Conservation (phyloP, 2,113 vertebrate species). For the Corythaeola cristata region DNA sequence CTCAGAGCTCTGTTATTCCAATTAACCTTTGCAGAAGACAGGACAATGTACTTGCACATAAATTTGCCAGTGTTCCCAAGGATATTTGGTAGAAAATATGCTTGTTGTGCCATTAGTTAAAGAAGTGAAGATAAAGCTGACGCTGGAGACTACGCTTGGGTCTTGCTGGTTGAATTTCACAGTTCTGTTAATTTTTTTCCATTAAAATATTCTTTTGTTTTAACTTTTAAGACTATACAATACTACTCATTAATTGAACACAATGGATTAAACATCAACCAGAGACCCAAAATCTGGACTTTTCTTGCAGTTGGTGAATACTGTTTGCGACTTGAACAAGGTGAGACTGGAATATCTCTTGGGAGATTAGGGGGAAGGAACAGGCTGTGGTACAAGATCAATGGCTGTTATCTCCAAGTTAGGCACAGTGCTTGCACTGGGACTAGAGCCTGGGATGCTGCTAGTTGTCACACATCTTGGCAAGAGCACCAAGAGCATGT, state of each 20-base stretch:
- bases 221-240: neutral
- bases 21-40: neutral
- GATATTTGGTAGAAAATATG: neutral
- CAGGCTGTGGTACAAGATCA: neutral
- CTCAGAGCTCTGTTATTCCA: neutral
- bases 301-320: neutral
- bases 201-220: neutral
- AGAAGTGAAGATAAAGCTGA: neutral
- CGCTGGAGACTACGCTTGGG: neutral
- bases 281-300: neutral
- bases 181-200: neutral
- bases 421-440: neutral
- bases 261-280: neutral
- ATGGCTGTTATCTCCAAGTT: neutral
- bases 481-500: neutral
- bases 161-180: neutral
- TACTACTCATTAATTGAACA: neutral
- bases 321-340: neutral
- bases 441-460: neutral
- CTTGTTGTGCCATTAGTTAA: neutral
- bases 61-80: neutral
- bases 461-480: neutral
- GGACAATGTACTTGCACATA: neutral
- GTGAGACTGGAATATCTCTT: neutral
- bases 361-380: neutral